Conservation (phyloP, 2,797 vertebrate genomes). For the Sebastes oblongus region DNA sequence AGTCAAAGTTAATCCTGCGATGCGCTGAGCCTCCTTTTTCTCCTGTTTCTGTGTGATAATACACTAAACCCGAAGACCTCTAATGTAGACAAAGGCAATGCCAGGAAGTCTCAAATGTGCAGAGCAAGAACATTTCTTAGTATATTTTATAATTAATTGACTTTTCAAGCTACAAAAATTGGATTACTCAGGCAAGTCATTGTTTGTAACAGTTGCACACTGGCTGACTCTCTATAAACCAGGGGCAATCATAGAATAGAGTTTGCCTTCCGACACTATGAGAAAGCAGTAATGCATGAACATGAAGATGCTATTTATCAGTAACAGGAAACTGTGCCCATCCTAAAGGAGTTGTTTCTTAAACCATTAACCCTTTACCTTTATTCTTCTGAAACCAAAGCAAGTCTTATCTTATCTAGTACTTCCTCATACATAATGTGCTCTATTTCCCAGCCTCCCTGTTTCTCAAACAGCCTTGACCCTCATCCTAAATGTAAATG, state of each 20-base stretch:
- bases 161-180: constrained; percentile 17
- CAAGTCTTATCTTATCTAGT: constrained; percentile 17
- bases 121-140: constrained; percentile 3
- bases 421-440: background rate
- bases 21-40: constrained; percentile 13
- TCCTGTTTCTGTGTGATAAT: constrained; percentile 30
- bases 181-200: constrained; percentile 22
- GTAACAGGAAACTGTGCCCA: constrained; percentile 1
- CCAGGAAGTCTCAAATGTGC: constrained; percentile 7
- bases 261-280: background rate
- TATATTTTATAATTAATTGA: constrained; percentile 27
- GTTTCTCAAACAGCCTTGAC: background rate
- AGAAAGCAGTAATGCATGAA: constrained; percentile 4
- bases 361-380: constrained; percentile 19
- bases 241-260: constrained; percentile 8
- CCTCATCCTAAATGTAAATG: constrained; percentile 1
- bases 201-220: constrained; percentile 15
- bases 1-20: constrained; percentile 39
- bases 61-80: background rate
- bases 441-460: constrained; percentile 8
- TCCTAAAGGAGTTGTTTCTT: background rate
- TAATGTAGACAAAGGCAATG: constrained; percentile 8
- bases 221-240: background rate
- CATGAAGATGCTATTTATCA: constrained; percentile 7
- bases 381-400: constrained; percentile 19